Conservation (phyloP, 92 coral and sea anemone species). For the Actinernus sp. region DNA sequence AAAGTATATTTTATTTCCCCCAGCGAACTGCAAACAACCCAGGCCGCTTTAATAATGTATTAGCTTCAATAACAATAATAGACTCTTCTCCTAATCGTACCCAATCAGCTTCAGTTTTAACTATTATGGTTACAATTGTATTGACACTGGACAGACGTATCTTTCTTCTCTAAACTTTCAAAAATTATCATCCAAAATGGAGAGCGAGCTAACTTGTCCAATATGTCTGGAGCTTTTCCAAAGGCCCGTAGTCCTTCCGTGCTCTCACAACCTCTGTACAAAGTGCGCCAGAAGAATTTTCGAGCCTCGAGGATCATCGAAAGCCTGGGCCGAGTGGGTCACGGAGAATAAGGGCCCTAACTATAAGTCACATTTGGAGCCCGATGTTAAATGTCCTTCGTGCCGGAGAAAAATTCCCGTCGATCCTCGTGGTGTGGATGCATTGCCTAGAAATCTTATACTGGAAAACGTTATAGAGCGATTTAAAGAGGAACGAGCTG, state of each 20-base stretch:
- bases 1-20: too few species aligned
- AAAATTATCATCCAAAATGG: constrained; percentile 62
- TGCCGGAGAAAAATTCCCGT: constrained; percentile 84
- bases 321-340: constrained; percentile 91
- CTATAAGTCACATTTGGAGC: constrained; percentile 83
- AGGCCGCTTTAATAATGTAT: too few species aligned
- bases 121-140: too few species aligned
- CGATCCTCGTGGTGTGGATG: constrained; percentile 84
- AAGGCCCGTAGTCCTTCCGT: constrained; percentile 85
- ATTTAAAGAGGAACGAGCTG: constrained; percentile 80
- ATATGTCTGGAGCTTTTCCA: constrained; percentile 80
- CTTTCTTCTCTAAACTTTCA: too few species aligned
- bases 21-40: too few species aligned
- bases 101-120: too few species aligned
- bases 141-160: too few species aligned
- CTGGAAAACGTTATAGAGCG: constrained; percentile 85
- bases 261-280: constrained; percentile 88
- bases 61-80: too few species aligned
- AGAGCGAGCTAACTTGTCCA: constrained; percentile 85
- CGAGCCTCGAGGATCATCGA: constrained; percentile 84
- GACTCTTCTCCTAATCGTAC: too few species aligned
- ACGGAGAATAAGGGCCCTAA: constrained; percentile 52
- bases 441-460: constrained; percentile 74
- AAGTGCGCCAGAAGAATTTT: constrained; percentile 79
- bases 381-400: constrained; percentile 86